These are phyloP conservation scores for Notodromas monacha DNA, from an alignment of 2,888 invertebrate species.

Conservation along the genomic window DNA sequence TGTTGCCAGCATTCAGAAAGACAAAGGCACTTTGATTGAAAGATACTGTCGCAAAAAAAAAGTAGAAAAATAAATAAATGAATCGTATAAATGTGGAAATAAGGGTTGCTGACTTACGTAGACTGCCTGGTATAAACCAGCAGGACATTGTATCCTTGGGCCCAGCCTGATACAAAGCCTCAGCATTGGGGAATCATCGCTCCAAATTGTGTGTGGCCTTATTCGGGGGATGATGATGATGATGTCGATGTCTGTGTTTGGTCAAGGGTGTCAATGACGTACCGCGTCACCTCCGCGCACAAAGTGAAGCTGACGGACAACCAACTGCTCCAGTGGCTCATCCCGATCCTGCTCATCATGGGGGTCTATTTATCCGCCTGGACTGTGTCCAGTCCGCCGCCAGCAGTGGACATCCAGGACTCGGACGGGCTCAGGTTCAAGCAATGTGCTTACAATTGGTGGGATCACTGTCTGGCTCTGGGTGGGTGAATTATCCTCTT, in stretches of 20 bases:
- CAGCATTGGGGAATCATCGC: no score
- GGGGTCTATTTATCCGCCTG: constrained; percentile 57
- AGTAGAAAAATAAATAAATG: no score
- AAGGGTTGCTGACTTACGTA: no score
- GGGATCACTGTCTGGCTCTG: constrained; percentile 70
- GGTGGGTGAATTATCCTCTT: constrained; percentile 21
- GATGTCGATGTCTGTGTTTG: no score
- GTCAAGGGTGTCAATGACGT: constrained; percentile 69
- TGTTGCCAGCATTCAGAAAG: no score
- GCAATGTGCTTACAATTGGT: constrained; percentile 68
- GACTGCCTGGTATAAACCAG: no score
- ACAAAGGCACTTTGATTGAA: no score
- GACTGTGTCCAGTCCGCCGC: constrained; percentile 57
- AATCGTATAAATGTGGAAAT: no score
- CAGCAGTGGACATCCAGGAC: constrained; percentile 41
- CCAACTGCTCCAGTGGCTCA: constrained; percentile 66
- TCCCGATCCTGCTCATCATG: constrained; percentile 61
- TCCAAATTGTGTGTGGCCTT: no score
- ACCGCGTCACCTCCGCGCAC: constrained; percentile 68
- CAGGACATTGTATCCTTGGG: no score
- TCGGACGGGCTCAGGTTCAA: constrained; percentile 44
- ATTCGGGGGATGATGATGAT: constrained; percentile 84
- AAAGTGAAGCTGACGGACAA: constrained; percentile 72
- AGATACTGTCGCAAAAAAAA: no score
- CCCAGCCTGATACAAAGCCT: no score